Percentiles rank a stretch among this genome's conserved stretches.
Conservation (phyloP, 2,888 invertebrate species). For the Gnatocerus cornutus region DNA sequence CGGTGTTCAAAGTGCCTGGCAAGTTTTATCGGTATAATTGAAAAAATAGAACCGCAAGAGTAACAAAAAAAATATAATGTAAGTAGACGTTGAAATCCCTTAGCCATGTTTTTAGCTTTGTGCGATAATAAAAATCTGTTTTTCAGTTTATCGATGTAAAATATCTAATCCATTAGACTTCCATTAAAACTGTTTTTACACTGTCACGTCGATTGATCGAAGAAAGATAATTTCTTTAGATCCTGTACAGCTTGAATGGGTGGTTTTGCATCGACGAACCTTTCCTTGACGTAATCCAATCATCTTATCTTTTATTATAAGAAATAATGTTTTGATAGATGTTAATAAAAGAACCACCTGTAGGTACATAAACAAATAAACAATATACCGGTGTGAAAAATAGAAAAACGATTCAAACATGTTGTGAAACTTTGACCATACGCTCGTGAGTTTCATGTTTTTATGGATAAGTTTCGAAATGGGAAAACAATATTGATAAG, state of each 20-base stretch:
- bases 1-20: no score
- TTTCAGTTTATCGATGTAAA: conserved; percentile 19
- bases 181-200: conserved; percentile 34
- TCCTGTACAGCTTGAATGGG: conserved; percentile 11
- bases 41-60: no score
- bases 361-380: conserved; percentile 16
- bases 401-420: conserved; percentile 8
- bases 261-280: conserved; percentile 23
- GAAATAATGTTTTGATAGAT: conserved; percentile 22
- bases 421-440: conserved; percentile 43
- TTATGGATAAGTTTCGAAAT: conserved; percentile 29
- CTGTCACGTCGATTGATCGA: conserved; percentile 27
- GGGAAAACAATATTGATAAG: conserved; percentile 28
- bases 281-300: conserved; percentile 16
- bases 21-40: no score
- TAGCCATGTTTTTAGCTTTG: neutral
- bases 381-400: conserved; percentile 11
- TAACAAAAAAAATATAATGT: no score
- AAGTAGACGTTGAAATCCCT: no score
- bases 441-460: conserved; percentile 17
- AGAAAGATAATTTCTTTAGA: conserved; percentile 17
- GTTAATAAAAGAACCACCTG: conserved; percentile 2
- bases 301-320: conserved; percentile 11
- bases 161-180: conserved; percentile 39
- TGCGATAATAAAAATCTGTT: conserved; percentile 11